Percentiles rank a stretch among this genome's conserved stretches.
Conservation (phyloP, 2,888 invertebrate species). For the Hedya salicella region DNA sequence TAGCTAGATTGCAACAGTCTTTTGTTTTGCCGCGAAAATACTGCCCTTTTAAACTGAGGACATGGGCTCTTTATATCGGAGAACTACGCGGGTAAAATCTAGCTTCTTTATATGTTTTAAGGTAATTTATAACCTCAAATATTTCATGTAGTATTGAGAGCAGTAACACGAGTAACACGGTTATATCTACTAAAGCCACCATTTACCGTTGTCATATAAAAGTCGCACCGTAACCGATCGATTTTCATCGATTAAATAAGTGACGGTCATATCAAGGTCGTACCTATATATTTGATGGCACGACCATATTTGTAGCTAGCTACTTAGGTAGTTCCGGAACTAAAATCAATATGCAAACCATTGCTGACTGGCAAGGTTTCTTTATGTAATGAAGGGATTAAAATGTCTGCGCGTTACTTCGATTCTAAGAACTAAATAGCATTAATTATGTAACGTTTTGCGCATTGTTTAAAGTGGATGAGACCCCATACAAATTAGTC, state of each 20-base stretch:
- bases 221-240: conserved; percentile 16
- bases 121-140: no score
- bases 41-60: no score
- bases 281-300: conserved; percentile 26
- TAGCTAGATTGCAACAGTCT: no score
- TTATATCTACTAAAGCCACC: not conserved
- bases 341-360: conserved; percentile 30
- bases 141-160: no score
- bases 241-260: conserved; percentile 30
- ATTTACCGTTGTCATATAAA: conserved; percentile 8
- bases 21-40: no score
- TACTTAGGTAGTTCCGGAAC: conserved; percentile 5
- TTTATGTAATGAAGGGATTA: conserved; percentile 12
- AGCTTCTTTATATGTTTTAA: no score
- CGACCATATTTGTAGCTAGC: not conserved
- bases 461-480: no score
- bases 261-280: conserved; percentile 30
- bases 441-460: no score
- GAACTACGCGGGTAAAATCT: no score
- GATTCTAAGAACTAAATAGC: no score
- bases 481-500: no score
- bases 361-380: not conserved
- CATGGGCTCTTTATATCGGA: no score
- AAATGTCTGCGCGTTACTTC: not conserved
- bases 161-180: not conserved